A percentile compares a stretch with the other conserved stretches of the same genome.
Evolutionary conservation across 2,888 invertebrate species (phyloP).

Genomic region (Deroplatys truncata): DNA sequence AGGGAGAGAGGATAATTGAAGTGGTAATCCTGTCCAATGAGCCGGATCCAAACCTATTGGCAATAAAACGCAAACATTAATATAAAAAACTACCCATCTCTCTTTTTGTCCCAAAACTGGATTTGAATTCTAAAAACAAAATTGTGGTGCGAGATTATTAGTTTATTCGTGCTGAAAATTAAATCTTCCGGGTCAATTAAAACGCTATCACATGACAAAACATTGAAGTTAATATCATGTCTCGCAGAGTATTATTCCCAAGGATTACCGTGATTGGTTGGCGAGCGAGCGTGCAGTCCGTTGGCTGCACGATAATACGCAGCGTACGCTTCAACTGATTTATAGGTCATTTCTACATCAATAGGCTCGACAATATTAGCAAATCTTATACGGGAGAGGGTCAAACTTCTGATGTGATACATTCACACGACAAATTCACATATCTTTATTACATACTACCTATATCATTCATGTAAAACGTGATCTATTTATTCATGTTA

Average conservation of each 20-base stretch:
- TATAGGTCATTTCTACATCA: background rate
- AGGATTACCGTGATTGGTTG: background rate
- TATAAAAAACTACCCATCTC: background rate
- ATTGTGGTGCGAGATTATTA: background rate
- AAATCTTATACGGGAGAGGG: no score
- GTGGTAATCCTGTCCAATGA: background rate
- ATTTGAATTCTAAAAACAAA: background rate
- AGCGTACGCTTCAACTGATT: background rate
- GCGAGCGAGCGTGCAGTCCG: background rate
- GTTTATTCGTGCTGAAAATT: background rate
- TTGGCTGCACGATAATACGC: background rate
- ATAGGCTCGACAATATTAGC: background rate
- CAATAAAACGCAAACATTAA: background rate
- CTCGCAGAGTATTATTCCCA: background rate
- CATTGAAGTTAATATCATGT: background rate
- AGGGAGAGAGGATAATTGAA: no score
- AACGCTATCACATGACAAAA: background rate
- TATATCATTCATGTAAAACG: no score
- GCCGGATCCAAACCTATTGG: background rate
- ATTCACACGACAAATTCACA: no score
- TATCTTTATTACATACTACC: no score
- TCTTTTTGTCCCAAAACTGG: background rate
- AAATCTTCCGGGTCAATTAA: background rate
- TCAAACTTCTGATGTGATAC: no score
- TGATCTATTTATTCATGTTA: no score